Conservation (phyloP, 1,140 invertebrate genomes). For the Chironomus striatipennis region DNA sequence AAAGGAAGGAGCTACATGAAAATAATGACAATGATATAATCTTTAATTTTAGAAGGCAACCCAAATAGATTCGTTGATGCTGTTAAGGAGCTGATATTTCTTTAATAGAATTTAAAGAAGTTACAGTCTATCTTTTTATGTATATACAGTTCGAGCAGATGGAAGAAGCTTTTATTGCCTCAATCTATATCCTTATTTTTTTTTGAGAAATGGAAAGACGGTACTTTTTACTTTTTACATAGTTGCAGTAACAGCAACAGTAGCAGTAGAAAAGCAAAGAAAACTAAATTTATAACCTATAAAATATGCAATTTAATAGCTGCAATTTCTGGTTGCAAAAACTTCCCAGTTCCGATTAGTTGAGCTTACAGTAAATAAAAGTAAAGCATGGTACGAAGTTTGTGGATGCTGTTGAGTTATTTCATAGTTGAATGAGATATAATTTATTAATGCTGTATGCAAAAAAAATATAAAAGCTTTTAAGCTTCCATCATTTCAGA, state of each 20-base stretch:
- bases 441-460: neutral
- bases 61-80: too few relatives aligned
- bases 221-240: neutral
- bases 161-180: too few relatives aligned
- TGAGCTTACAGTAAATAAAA: neutral
- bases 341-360: neutral
- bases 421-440: neutral
- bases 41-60: neutral
- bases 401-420: neutral
- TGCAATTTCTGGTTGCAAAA: neutral
- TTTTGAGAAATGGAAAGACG: too few relatives aligned
- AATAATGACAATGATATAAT: neutral
- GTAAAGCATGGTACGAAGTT: neutral
- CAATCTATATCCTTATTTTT: too few relatives aligned
- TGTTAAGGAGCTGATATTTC: too few relatives aligned
- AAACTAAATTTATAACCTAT: conserved; percentile 4
- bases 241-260: neutral
- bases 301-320: conserved; percentile 14
- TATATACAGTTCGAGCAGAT: too few relatives aligned
- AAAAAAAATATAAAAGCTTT: neutral
- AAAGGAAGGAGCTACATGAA: too few relatives aligned
- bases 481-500: neutral
- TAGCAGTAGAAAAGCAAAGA: neutral
- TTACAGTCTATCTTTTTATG: too few relatives aligned
- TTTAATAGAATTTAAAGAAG: too few relatives aligned